A percentile compares a stretch with the other conserved stretches of the same genome.
Evolutionary conservation across 2,113 vertebrate species (phyloP).

Genomic region (Neolamprologus cancellatus): DNA sequence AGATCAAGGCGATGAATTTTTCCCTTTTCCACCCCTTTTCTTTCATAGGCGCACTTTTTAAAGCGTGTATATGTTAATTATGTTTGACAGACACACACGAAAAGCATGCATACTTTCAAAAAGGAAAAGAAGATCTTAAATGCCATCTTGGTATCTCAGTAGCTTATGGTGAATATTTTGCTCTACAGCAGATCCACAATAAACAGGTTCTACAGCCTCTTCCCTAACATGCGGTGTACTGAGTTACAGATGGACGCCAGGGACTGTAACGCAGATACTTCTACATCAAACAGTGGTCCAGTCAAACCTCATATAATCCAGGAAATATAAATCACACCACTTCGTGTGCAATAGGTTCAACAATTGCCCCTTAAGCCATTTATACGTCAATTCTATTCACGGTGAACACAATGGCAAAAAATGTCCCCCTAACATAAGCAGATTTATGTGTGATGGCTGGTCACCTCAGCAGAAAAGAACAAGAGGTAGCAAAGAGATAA

Average conservation of each 20-base stretch:
- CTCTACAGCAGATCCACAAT: not conserved
- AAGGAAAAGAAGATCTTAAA: not conserved
- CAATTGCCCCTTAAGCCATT: not conserved
- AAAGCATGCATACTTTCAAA: not conserved
- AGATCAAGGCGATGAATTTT: not conserved
- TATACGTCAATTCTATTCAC: not conserved
- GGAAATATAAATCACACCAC: not conserved
- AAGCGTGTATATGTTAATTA: not conserved
- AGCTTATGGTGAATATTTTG: not conserved
- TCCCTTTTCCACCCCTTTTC: not conserved
- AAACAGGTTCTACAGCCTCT: not conserved
- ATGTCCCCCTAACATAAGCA: not conserved
- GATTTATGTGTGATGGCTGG: not conserved
- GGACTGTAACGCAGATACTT: not conserved
- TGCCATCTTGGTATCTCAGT: not conserved
- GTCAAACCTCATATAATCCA: not conserved
- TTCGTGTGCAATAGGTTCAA: not conserved
- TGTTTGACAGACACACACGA: not conserved
- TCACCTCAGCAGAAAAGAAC: not conserved
- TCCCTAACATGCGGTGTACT: fast-evolving
- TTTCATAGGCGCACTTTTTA: not conserved
- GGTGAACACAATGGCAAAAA: not conserved
- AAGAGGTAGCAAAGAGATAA: not conserved
- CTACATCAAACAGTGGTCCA: not conserved
- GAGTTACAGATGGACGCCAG: not conserved